phyloP scores from a whole-genome alignment of 2,888 invertebrate species.

The Andrena praecox region DNA sequence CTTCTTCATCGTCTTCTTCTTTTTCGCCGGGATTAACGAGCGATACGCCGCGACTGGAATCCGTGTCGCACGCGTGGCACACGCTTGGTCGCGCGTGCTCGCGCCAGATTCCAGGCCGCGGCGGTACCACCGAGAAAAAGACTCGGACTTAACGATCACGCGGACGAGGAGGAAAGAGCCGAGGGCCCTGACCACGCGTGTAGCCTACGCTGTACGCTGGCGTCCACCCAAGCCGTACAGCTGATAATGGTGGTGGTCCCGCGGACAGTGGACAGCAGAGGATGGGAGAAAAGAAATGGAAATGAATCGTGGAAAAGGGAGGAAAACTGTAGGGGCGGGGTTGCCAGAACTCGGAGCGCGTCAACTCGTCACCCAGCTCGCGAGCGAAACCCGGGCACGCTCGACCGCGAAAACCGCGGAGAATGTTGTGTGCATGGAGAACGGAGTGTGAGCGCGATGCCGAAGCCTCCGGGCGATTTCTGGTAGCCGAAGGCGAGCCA shows the following conservation, averaged over 20 bases:
- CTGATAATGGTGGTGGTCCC: neutral
- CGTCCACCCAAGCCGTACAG: neutral
- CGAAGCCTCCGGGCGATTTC: slow-evolving; percentile 1
- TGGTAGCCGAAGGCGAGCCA: slow-evolving; percentile 3
- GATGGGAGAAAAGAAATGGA: slow-evolving; percentile 7
- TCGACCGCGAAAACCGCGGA: slow-evolving; percentile 1
- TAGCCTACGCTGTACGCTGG: neutral
- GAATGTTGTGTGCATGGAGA: slow-evolving; percentile 8
- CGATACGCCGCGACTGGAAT: neutral
- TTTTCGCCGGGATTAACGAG: neutral
- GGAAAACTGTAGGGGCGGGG: slow-evolving; percentile 59
- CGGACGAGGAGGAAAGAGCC: slow-evolving; percentile 1
- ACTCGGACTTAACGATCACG: slow-evolving; percentile 9
- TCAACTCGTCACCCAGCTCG: slow-evolving; percentile 2
- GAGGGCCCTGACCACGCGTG: neutral
- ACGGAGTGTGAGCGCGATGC: neutral
- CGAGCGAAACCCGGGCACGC: slow-evolving; percentile 14
- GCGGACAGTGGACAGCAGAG: slow-evolving; percentile 1
- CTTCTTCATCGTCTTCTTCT: slow-evolving; percentile 12
- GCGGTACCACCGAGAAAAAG: neutral
- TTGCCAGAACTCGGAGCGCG: slow-evolving; percentile 72
- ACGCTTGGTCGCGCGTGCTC: neutral
- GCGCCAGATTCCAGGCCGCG: neutral
- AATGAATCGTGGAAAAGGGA: neutral
- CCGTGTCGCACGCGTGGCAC: slow-evolving; percentile 1